phyloP scores from a whole-genome alignment of 64 coral and sea anemone genomes.

The Acropora tenuis region DNA sequence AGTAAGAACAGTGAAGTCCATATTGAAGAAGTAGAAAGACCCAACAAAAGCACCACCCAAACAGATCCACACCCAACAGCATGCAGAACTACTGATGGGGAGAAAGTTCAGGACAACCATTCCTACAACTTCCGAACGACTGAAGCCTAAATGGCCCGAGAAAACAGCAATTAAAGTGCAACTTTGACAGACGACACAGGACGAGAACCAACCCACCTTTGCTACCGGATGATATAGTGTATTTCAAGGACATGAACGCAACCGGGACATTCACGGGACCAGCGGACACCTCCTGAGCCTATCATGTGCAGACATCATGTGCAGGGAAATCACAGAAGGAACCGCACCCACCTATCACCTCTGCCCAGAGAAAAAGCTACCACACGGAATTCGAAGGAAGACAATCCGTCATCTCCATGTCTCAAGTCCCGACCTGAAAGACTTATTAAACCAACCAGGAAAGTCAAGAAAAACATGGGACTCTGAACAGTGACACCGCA shows the following conservation, averaged over 20 bases:
- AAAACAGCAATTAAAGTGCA: not conserved
- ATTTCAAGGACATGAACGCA: not conserved
- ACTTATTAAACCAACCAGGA: too few relatives aligned
- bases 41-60: constrained; percentile 22
- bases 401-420: too few relatives aligned
- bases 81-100: constrained; percentile 48
- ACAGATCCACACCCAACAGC: constrained; percentile 51
- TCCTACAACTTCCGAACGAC: not conserved
- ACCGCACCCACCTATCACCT: too few relatives aligned
- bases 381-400: too few relatives aligned
- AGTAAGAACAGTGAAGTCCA: constrained; percentile 38
- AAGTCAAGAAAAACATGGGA: too few relatives aligned
- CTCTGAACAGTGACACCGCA: too few relatives aligned
- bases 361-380: too few relatives aligned
- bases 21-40: constrained; percentile 57
- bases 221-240: constrained; percentile 1
- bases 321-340: too few relatives aligned
- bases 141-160: constrained; percentile 1
- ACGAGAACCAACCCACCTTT: constrained; percentile 18
- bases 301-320: too few relatives aligned
- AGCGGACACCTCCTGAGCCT: not conserved
- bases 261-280: not conserved
- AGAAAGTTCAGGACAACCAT: constrained; percentile 34
- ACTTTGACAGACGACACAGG: constrained; percentile 37
- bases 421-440: too few relatives aligned